Evolutionary conservation across 2,113 vertebrate genomes (phyloP), one percentile per base, ranked within the genome.

Genomic region (Dasyprocta punctata): DNA sequence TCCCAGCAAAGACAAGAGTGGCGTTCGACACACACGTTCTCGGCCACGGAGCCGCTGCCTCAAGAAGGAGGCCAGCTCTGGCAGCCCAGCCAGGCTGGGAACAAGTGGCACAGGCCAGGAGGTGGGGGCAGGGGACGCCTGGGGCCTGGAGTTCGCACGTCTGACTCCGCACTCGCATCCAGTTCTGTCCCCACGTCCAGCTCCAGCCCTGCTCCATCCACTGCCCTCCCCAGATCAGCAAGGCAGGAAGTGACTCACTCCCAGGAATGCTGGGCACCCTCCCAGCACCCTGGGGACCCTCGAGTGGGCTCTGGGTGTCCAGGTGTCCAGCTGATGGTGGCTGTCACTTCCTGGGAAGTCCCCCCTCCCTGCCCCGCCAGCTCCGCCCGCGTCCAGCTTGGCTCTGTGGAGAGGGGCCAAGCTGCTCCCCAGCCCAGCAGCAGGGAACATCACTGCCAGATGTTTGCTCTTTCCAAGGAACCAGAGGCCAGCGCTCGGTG

Each of bases 401-500:
- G 97, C 96, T 90, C 95, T 60, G 89, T 97, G 97, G 96, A 98
- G 96, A 82, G 73, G 9, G 22, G 98, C 98, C 98, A 98, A 97
- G 97, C 94, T 44, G 78, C 98, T 97, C 98, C 99, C 87, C 97
- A 96, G 97, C 97, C 33, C 98, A 97, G 98, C 98, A 97, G 97
- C 98, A 96, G 88, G 97, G 96, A 98, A 98, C 98, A 98, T 98
- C 95, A 88, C 86, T 98, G 95, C 98, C 99, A 99, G 98, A 99
- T 99, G 98, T 97, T 93, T 88, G 91, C 28, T 96, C 86, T 98
- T 97, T 98, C 98, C 98, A 89, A 96, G 86, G 95, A 92, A 96
- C 52, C 91, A n/a, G 98, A 95, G 97, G 98, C 98, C 98, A 96
- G 92, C 0, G 6, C 98, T 98, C 99, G 94, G 98, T 67, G 98